Evolutionary conservation across 2,888 invertebrate species (phyloP).

Genomic region (Drosophila ustulata): DNA sequence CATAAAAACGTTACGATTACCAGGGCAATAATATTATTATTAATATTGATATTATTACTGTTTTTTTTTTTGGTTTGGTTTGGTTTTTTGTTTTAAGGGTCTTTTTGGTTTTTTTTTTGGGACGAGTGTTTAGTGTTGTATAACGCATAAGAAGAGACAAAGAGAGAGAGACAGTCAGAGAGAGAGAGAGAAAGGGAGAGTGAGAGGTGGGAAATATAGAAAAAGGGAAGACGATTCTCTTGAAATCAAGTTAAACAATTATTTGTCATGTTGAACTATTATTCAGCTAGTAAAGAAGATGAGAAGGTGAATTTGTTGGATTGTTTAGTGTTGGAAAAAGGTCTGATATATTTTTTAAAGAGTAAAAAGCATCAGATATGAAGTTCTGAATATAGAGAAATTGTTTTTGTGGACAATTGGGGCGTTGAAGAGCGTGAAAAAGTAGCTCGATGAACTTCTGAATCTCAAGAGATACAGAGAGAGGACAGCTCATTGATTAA

Average conservation of each 20-base stretch:
- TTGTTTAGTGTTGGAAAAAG: background rate
- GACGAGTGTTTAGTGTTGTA: constrained; percentile 39
- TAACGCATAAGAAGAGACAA: constrained; percentile 18
- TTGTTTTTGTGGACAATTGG: too few relatives aligned
- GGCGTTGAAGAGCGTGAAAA: too few relatives aligned
- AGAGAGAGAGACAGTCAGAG: background rate
- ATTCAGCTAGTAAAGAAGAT: too few relatives aligned
- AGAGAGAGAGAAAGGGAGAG: background rate
- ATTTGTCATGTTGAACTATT: too few relatives aligned
- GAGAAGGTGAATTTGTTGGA: background rate
- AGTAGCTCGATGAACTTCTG: too few relatives aligned
- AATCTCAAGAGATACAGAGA: too few relatives aligned
- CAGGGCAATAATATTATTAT: constrained; percentile 39
- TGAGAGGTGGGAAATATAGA: background rate
- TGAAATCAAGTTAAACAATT: background rate
- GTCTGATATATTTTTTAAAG: too few relatives aligned
- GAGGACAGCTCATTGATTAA: too few relatives aligned
- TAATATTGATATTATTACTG: background rate
- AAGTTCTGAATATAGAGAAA: too few relatives aligned
- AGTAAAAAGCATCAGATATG: too few relatives aligned
- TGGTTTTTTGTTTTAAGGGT: background rate
- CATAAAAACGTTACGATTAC: constrained; percentile 54
- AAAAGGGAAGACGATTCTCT: background rate
- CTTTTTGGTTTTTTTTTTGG: constrained; percentile 2
- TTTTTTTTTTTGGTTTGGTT: constrained; percentile 15